Evolutionary conservation across 2,888 invertebrate species (phyloP).

Genomic region (Epinotia bilunana): DNA sequence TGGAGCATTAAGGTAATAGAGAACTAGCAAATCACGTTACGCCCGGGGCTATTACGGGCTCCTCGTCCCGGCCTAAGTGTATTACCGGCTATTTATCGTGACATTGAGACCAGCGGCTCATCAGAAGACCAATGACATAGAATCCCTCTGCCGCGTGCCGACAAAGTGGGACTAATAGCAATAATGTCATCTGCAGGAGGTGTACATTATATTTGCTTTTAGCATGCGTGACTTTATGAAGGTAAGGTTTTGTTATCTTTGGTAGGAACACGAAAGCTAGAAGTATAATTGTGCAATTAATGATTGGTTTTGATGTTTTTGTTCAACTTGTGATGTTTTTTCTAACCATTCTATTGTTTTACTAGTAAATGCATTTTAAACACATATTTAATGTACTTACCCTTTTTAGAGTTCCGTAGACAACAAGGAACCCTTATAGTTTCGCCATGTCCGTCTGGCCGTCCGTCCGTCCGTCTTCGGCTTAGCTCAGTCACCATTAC

Average conservation of each 20-base stretch:
- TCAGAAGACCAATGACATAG: slow-evolving; percentile 60
- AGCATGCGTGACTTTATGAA: not conserved
- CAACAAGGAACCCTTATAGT: no score
- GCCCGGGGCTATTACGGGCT: slow-evolving; percentile 69
- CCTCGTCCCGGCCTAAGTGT: slow-evolving; percentile 70
- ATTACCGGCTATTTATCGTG: slow-evolving; percentile 78
- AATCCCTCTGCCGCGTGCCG: slow-evolving; percentile 18
- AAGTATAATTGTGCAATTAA: not conserved
- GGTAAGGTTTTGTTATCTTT: not conserved
- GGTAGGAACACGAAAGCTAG: not conserved
- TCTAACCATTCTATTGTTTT: not conserved
- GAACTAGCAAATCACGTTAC: slow-evolving; percentile 78
- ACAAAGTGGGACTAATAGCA: slow-evolving; percentile 35
- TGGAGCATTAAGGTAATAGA: slow-evolving; percentile 74
- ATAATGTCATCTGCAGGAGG: slow-evolving; percentile 17
- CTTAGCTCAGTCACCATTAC: no score
- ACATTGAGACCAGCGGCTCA: slow-evolving; percentile 69
- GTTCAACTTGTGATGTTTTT: not conserved
- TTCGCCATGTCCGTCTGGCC: no score
- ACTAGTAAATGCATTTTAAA: not conserved
- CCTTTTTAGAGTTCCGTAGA: no score
- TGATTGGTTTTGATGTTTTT: not conserved
- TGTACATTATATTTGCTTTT: slow-evolving; percentile 29
- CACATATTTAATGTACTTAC: no score
- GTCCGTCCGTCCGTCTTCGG: no score